Conservation (phyloP, 53 echinoderm and acorn worm species). For the Holothuria scabra region DNA sequence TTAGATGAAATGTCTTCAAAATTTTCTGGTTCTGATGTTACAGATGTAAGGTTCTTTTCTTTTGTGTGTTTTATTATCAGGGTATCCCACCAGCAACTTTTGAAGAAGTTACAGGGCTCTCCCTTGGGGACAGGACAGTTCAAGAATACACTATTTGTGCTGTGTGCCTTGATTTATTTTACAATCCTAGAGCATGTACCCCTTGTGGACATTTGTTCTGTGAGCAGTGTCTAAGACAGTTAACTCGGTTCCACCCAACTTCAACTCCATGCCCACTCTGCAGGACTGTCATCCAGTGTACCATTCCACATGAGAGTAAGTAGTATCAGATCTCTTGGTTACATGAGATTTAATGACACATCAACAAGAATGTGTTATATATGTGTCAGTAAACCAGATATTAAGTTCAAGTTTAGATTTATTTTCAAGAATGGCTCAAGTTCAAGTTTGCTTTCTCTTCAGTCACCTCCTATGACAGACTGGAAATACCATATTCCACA, state of each 20-base stretch:
- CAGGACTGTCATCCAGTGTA: slow-evolving; percentile 66
- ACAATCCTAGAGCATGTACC: slow-evolving; percentile 72
- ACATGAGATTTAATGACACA: no score
- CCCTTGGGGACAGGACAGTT: slow-evolving; percentile 55
- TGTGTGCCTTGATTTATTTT: slow-evolving; percentile 86
- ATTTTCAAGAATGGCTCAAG: no score
- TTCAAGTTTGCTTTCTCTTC: no score
- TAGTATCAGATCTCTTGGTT: neutral
- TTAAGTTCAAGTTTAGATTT: no score
- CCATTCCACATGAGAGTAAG: slow-evolving; percentile 76
- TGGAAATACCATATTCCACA: no score
- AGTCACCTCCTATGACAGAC: no score
- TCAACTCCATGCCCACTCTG: slow-evolving; percentile 87
- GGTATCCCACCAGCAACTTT: slow-evolving; percentile 32
- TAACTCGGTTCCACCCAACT: slow-evolving; percentile 65
- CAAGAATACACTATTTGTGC: slow-evolving; percentile 85
- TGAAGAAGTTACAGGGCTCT: slow-evolving; percentile 36
- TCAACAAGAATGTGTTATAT: no score
- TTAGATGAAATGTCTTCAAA: no score
- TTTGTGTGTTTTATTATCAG: slow-evolving; percentile 5
- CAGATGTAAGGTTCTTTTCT: neutral
- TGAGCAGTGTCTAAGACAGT: slow-evolving; percentile 84
- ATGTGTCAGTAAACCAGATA: no score
- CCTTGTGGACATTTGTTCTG: slow-evolving; percentile 90
- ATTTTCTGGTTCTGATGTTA: no score